Percentiles rank a stretch among this genome's conserved stretches.
phyloP scores from a whole-genome alignment of 2,113 vertebrate species.

The Rhabdomys dilectus region DNA sequence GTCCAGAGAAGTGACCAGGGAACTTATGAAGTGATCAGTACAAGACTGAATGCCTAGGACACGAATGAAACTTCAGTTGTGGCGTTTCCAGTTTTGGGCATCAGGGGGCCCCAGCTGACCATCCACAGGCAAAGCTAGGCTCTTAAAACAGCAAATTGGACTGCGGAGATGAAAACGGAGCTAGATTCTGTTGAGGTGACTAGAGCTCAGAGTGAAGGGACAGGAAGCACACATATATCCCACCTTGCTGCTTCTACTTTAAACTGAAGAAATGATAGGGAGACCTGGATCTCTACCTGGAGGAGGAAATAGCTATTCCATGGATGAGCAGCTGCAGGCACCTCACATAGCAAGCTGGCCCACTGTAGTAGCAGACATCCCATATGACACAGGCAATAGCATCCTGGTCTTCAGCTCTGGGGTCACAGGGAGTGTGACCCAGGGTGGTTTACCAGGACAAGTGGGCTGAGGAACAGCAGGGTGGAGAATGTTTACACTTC shows the following conservation, averaged over 20 bases:
- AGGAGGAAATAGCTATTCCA: too few species aligned
- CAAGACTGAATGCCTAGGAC: background rate
- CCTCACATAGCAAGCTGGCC: background rate
- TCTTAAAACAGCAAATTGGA: background rate
- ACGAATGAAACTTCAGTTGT: background rate
- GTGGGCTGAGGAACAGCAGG: background rate
- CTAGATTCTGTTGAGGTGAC: background rate
- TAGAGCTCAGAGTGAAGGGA: background rate
- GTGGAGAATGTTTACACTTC: background rate
- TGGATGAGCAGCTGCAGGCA: background rate
- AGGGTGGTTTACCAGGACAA: background rate
- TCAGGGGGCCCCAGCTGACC: background rate
- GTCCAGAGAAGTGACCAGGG: background rate
- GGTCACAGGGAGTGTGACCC: background rate
- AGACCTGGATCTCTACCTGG: background rate
- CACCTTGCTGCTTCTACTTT: background rate
- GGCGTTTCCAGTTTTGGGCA: background rate
- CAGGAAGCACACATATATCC: accelerated
- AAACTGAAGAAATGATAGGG: background rate
- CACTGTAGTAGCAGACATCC: background rate
- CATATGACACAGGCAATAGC: accelerated
- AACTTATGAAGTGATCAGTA: accelerated
- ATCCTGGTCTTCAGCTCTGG: background rate
- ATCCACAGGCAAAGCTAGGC: background rate
- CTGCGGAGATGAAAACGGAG: accelerated